Base-by-base conservation (phyloP, 2,888 invertebrate genomes). In the Rambutsinella grinnellia region DNA sequence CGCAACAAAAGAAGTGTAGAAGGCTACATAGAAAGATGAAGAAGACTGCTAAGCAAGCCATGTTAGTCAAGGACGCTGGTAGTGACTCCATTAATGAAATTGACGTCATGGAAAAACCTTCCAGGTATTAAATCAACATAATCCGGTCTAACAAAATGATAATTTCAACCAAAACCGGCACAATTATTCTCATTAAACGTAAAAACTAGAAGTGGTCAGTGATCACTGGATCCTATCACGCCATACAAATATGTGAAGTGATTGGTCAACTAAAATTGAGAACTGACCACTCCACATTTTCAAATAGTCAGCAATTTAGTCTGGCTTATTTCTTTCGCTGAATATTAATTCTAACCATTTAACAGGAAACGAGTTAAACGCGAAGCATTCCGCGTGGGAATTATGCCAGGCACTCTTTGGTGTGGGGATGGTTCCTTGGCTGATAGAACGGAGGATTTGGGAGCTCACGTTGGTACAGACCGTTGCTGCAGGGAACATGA, bases 401-500 rank as follows among this genome's bases (percentile, higher is more conserved):
- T 85, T 19, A 80, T 84, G 79, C 92, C 92, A 2, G 92, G 92
- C 67, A 92, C 92, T 15, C 90, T 92, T 85, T 93, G 93, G 93
- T 94, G 93, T 87, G 93, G 93, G 6, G 89, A 85, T 86, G 91
- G 86, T 85, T 90, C 88, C 85, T 88, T 86, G 85, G 92, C 88
- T 81, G 88, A 86, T 66, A 87, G 87, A 53, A 92, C 91, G 87
- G 88, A 88, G 80, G 90, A 92, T 79, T 87, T 93, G 83, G 93
- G 91, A 1, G 86, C 86, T 8, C 87, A 89, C 84, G 87, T 87
- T 51, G 86, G 87, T 23, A 90, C 91, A 72, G 93, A 94, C 86
- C 87, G 88, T 57, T 94, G 93, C 88, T 93, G 93, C 87, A 88
- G 93, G 80, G 88, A 90, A 58, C 93, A 93, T 87, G 93, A 81